These are phyloP conservation scores for Ataeniobius toweri DNA, from an alignment of 2,797 vertebrate genomes.

Conservation along the genomic window DNA sequence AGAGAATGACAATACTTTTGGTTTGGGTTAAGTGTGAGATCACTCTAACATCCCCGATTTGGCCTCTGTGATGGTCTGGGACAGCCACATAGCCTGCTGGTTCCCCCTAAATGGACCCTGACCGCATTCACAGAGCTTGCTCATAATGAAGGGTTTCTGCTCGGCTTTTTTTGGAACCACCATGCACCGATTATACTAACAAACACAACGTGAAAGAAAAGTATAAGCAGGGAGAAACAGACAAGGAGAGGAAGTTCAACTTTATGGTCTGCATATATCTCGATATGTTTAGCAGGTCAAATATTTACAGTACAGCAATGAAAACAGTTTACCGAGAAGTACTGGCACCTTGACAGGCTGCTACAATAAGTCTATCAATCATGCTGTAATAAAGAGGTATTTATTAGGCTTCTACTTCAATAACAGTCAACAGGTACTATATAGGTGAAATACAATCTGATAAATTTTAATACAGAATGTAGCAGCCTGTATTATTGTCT, in stretches of 20 bases:
- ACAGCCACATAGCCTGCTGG: slow-evolving; percentile 47
- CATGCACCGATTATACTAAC: slow-evolving; percentile 55
- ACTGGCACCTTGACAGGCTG: neutral
- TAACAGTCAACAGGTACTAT: slow-evolving; percentile 7
- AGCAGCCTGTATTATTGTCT: neutral
- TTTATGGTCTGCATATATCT: neutral
- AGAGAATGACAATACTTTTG: slow-evolving; percentile 77
- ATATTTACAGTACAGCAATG: slow-evolving; percentile 21
- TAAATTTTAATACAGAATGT: neutral
- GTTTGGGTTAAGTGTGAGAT: slow-evolving; percentile 71
- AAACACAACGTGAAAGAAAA: slow-evolving; percentile 26
- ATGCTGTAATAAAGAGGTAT: slow-evolving; percentile 6
- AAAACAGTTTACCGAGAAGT: slow-evolving; percentile 16
- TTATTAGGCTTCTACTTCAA: slow-evolving; percentile 9
- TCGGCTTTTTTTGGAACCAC: slow-evolving; percentile 49
- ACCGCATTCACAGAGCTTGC: slow-evolving; percentile 40
- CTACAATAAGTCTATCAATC: slow-evolving; percentile 7
- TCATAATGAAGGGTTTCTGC: slow-evolving; percentile 63
- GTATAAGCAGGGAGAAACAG: slow-evolving; percentile 1
- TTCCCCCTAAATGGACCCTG: slow-evolving; percentile 54
- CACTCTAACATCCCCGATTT: slow-evolving; percentile 48
- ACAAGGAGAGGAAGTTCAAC: slow-evolving; percentile 1
- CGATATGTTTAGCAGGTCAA: slow-evolving; percentile 2
- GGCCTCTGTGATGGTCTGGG: slow-evolving; percentile 62
- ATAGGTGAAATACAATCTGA: neutral